Evolutionary conservation across 2,797 vertebrate genomes (phyloP).

Genomic region (Vireo griseus): DNA sequence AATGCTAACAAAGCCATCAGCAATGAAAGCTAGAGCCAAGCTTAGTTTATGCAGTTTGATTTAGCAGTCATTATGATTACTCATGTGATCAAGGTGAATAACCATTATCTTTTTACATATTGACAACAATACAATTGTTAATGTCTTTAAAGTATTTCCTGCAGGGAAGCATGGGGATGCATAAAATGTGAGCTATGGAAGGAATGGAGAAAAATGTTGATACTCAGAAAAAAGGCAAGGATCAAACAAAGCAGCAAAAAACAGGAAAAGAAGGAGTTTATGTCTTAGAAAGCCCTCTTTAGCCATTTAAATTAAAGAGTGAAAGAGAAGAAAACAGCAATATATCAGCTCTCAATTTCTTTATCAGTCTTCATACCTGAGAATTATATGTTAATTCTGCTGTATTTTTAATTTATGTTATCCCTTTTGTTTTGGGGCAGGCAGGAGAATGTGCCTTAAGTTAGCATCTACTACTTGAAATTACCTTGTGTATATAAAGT

Average conservation of each 20-base stretch:
- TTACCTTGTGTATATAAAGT: background rate
- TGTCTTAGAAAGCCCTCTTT: background rate
- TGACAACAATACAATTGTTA: background rate
- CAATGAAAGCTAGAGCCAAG: background rate
- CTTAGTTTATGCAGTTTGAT: background rate
- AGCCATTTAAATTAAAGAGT: background rate
- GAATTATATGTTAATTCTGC: background rate
- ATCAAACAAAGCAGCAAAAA: background rate
- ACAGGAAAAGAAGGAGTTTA: background rate
- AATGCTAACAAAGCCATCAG: background rate
- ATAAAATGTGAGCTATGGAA: background rate
- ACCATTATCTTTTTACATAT: background rate
- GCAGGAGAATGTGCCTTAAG: background rate
- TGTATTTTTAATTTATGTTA: background rate
- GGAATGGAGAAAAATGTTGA: background rate
- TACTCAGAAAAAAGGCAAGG: background rate
- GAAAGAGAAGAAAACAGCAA: background rate
- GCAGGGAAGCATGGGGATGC: background rate
- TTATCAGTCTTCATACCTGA: background rate
- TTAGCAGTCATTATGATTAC: background rate
- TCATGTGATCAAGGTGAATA: background rate
- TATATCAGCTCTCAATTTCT: background rate
- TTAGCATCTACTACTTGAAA: background rate
- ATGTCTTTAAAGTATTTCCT: background rate
- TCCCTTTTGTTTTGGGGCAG: background rate